These are phyloP conservation scores for Helicoverpa assulta DNA, from an alignment of 2,888 invertebrate genomes.

Conservation along the genomic window DNA sequence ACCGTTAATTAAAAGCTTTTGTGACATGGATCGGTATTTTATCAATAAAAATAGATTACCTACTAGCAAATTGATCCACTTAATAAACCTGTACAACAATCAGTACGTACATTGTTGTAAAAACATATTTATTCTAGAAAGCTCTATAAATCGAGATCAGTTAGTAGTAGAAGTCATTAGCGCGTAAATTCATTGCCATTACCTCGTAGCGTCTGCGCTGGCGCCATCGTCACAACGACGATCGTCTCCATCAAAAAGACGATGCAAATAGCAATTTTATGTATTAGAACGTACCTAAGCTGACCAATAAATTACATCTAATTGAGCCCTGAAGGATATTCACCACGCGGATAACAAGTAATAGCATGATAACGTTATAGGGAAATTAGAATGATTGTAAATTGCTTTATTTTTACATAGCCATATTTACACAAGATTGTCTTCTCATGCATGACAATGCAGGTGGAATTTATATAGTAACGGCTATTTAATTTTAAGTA, in stretches of 20 bases:
- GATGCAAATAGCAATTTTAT: constrained; percentile 61
- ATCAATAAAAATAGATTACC: constrained; percentile 13
- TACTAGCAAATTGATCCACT: constrained; percentile 37
- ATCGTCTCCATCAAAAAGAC: constrained; percentile 55
- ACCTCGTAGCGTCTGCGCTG: constrained; percentile 66
- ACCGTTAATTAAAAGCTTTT: constrained; percentile 37
- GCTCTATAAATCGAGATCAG: constrained; percentile 60
- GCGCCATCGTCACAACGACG: constrained; percentile 51
- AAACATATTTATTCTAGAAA: constrained; percentile 50
- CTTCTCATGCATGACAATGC: neutral
- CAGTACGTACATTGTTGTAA: constrained; percentile 9
- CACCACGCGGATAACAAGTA: constrained; percentile 46
- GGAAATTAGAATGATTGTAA: constrained; percentile 34
- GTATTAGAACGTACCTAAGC: constrained; percentile 58
- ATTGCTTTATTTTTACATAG: constrained; percentile 11
- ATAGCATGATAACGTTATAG: constrained; percentile 26
- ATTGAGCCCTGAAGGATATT: constrained; percentile 50
- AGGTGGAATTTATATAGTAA: neutral
- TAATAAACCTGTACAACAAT: constrained; percentile 34
- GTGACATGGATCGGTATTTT: constrained; percentile 16
- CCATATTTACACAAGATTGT: constrained; percentile 3
- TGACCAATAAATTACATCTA: constrained; percentile 61
- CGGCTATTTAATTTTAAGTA: neutral
- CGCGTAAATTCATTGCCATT: constrained; percentile 73
- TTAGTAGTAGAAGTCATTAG: constrained; percentile 70